Percentiles rank a stretch among this genome's conserved stretches.
These are phyloP conservation scores for Parapsyche elsis DNA, from an alignment of 1,140 invertebrate genomes.

Conservation along the genomic window DNA sequence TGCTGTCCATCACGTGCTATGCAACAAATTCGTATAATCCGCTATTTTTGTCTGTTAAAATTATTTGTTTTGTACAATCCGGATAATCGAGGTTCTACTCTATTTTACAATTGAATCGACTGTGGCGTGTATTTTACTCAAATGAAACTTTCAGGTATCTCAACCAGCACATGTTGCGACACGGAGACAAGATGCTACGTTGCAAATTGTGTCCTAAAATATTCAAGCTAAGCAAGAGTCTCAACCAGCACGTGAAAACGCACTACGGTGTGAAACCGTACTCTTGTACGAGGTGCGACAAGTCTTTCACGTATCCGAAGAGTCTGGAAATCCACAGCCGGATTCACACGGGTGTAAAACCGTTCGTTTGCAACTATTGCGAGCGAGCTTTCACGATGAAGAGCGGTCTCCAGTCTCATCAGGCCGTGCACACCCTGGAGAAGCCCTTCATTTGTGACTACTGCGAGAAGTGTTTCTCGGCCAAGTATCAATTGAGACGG, in stretches of 20 bases:
- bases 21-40: too few species aligned
- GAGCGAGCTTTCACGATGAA: background rate
- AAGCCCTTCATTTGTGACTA: background rate
- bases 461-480: background rate
- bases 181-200: background rate
- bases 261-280: constrained; percentile 7
- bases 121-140: background rate
- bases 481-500: background rate
- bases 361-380: too few species aligned
- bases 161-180: background rate
- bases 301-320: constrained; percentile 7
- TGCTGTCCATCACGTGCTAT: too few species aligned
- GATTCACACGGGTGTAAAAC: too few species aligned
- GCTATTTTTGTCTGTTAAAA: too few species aligned
- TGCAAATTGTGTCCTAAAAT: constrained; percentile 12
- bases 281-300: background rate
- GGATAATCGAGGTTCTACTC: too few species aligned
- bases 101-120: too few species aligned
- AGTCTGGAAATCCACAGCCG: background rate
- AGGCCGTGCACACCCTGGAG: background rate
- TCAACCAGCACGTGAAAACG: background rate
- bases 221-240: background rate
- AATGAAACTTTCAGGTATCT: background rate
- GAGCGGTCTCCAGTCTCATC: background rate
- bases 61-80: too few species aligned